Conservation (phyloP, 1,140 invertebrate species). For the Meloidogyne exigua region DNA sequence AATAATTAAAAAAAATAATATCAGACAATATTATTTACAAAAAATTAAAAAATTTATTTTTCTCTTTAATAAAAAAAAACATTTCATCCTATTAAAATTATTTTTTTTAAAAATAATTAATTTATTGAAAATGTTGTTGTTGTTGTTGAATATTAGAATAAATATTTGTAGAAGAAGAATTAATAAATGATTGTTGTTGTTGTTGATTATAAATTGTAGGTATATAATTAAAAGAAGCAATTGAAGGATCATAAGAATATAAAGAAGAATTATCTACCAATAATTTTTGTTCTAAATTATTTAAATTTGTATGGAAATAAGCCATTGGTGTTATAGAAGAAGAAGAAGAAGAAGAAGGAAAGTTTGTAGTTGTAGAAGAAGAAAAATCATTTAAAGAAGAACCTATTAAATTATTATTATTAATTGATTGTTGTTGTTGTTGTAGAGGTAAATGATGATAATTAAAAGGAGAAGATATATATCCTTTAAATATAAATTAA, state of each 20-base stretch:
- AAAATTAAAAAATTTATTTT: no score
- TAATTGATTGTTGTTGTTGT: no score
- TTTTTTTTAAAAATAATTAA: no score
- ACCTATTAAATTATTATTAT: background rate
- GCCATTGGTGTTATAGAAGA: background rate
- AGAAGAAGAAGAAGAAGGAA: background rate
- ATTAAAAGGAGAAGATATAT: background rate
- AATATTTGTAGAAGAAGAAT: background rate
- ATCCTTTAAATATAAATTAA: background rate
- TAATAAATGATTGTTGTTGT: background rate
- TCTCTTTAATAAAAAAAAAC: no score
- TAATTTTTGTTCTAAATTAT: background rate
- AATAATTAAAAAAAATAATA: no score
- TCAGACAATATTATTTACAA: no score
- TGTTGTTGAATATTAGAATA: background rate
- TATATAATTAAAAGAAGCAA: background rate
- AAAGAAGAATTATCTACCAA: background rate
- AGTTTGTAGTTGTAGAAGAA: background rate
- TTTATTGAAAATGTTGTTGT: background rate
- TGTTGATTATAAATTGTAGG: background rate
- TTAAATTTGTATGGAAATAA: background rate
- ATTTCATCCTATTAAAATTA: no score
- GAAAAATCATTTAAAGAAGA: no score
- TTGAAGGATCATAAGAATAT: background rate
- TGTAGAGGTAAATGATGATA: no score